These are phyloP conservation scores for Sceloporus tristichus DNA, from an alignment of 2,113 vertebrate species.

Conservation along the genomic window DNA sequence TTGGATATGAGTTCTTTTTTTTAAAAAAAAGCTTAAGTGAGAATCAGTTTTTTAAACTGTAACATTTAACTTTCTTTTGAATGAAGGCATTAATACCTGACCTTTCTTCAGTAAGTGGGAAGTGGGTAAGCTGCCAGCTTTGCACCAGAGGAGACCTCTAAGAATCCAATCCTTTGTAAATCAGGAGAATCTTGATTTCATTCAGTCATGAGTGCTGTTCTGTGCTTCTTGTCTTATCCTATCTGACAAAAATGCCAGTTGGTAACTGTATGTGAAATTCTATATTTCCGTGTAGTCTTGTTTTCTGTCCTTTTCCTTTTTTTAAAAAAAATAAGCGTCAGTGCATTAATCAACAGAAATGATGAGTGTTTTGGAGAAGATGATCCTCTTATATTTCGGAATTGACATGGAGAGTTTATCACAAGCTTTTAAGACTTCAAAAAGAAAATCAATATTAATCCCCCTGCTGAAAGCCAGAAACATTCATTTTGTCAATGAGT, in stretches of 20 bases:
- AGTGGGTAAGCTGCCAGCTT: background rate
- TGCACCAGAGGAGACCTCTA: background rate
- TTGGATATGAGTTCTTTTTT: too few species aligned
- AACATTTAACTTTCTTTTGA: background rate
- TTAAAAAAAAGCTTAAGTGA: background rate
- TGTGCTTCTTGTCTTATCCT: background rate
- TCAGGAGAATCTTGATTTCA: background rate
- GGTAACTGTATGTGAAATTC: constrained; percentile 20
- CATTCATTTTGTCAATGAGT: constrained; percentile 53
- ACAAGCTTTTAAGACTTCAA: constrained; percentile 56
- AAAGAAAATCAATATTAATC: constrained; percentile 62
- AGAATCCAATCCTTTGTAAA: background rate
- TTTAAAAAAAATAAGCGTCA: background rate
- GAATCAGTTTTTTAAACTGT: too few species aligned
- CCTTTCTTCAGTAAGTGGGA: background rate
- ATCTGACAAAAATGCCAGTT: constrained; percentile 8
- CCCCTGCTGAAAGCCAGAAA: constrained; percentile 39
- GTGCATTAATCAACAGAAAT: constrained; percentile 17
- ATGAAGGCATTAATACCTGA: background rate
- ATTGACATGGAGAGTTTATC: constrained; percentile 40
- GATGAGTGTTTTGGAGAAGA: constrained; percentile 35
- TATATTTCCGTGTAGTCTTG: background rate
- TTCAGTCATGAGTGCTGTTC: background rate
- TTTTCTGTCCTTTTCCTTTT: background rate
- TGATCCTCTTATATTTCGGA: constrained; percentile 48